Base-by-base conservation (phyloP, 2,113 vertebrate species). In the Prietella phreatophila region DNA sequence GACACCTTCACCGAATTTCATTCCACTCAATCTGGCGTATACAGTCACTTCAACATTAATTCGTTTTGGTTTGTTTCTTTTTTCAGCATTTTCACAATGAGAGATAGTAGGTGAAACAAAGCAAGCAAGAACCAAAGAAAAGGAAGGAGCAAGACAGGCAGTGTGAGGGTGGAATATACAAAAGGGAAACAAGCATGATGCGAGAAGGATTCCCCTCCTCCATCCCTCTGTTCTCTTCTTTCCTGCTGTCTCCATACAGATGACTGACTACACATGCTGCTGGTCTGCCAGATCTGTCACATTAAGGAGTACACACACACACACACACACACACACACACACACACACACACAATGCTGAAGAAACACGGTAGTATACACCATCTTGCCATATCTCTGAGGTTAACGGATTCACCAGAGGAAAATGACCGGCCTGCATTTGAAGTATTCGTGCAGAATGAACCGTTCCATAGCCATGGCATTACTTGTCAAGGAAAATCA, bases 231-330 rank as follows among this genome's bases (percentile, higher is more conserved):
- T 14, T 73, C 58, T 73, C 39, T 61, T 82, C 17, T 82, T 87
- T 82, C 69, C 82, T 76, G 80, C 86, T 75, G 67, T 84, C 53
- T 50, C 27, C 55, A 47, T 60, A 87, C 20, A 36, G 42, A 53
- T 6, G 6, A 87, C 53, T 87, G 22, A 75, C 65, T 87, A 53
- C 33, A 83, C 69, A 83, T 50, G 56, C 67, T 84, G 56, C 36
- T 36, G 25, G 56, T 39, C 81, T 87, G 80, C 80, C 86, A 87
- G 83, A 73, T 89, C 33, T 76, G 58, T 79, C 84, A 30, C 78
- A 71, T 82, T 56, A n/a, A 75, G 25, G 55, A 36, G 2, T 2
- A 58, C 17, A 71, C n/a, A n/a, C n/a, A n/a, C n/a, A n/a, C n/a
- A n/a, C n/a, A n/a, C n/a, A 13, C 58, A 30, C 27, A 30, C 76